Conservation (phyloP, 1,140 invertebrate species). For the Heliconius melpomene region DNA sequence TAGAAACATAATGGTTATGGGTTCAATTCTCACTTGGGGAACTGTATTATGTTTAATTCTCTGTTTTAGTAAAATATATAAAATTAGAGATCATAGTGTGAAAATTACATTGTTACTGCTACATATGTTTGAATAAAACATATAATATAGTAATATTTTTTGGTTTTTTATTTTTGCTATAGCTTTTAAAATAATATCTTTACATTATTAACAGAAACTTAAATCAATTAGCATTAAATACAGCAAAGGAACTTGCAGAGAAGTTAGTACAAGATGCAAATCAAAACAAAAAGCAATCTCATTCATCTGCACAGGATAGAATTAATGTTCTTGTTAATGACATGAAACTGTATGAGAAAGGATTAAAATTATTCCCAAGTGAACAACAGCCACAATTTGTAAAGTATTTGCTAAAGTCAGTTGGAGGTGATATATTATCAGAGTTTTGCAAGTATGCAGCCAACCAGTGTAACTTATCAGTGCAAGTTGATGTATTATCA, state of each 20-base stretch:
- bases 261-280: constrained; percentile 85
- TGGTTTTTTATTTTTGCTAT: not conserved
- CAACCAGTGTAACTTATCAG: constrained; percentile 84
- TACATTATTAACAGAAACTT: constrained; percentile 70
- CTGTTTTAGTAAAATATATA: too few species aligned
- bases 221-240: constrained; percentile 81
- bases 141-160: too few species aligned
- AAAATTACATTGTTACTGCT: too few species aligned
- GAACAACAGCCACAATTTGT: constrained; percentile 85
- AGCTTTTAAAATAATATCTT: not conserved
- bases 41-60: too few species aligned
- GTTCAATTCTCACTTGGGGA: too few species aligned
- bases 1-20: too few species aligned
- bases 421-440: constrained; percentile 91
- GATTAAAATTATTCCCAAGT: constrained; percentile 85
- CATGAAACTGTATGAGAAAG: constrained; percentile 92
- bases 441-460: constrained; percentile 88
- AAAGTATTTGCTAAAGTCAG: constrained; percentile 92
- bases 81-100: too few species aligned
- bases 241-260: constrained; percentile 87
- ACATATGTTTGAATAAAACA: too few species aligned
- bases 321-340: constrained; percentile 89
- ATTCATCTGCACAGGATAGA: constrained; percentile 90
- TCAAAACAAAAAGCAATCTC: constrained; percentile 87
- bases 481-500: constrained; percentile 82